These are phyloP conservation scores for Pectinophora gossypiella DNA, from an alignment of 1,140 invertebrate genomes.

Conservation along the genomic window DNA sequence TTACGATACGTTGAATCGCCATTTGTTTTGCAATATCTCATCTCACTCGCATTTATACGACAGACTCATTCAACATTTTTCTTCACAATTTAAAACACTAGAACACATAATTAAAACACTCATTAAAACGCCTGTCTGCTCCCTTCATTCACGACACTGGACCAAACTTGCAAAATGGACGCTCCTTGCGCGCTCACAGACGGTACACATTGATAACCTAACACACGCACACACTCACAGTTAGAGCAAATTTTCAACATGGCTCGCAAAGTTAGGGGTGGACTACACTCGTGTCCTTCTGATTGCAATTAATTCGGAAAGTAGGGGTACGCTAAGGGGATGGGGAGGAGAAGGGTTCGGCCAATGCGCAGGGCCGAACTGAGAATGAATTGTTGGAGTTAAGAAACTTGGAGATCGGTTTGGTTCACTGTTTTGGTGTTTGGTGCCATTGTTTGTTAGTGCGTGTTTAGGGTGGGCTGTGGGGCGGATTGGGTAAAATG, in stretches of 20 bases:
- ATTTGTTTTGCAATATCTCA: too few species aligned
- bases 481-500: too few species aligned
- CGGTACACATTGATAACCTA: conserved; percentile 22
- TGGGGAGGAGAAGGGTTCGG: conserved; percentile 39
- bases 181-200: conserved; percentile 21
- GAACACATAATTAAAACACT: too few species aligned
- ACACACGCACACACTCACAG: conserved; percentile 20
- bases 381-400: conserved; percentile 38
- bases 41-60: too few species aligned
- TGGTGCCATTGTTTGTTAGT: not conserved
- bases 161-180: conserved; percentile 1
- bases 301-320: conserved; percentile 75
- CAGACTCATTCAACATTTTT: too few species aligned
- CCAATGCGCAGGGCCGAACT: conserved; percentile 65
- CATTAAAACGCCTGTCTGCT: not conserved
- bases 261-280: conserved; percentile 64
- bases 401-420: conserved; percentile 41
- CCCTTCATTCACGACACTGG: not conserved
- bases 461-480: not conserved
- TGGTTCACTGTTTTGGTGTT: conserved; percentile 31
- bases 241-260: conserved; percentile 53
- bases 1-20: too few species aligned
- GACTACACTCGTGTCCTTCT: conserved; percentile 71
- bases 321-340: conserved; percentile 31
- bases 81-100: too few species aligned